Evolutionary conservation across 2,888 invertebrate species (phyloP).

Genomic region (Drosophila phalerata): DNA sequence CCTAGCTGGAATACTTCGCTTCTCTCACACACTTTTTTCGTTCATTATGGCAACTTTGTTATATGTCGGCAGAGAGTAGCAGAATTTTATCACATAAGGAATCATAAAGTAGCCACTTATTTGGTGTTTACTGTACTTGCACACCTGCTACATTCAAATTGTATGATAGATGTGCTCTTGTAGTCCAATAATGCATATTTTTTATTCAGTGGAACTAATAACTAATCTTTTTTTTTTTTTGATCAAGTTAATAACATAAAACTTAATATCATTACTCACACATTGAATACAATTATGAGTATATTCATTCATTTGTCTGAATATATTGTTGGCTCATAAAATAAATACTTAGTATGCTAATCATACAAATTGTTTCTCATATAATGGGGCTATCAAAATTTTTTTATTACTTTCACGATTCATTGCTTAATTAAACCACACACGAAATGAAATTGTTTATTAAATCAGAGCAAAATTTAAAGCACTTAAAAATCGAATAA

Average conservation of each 20-base stretch:
- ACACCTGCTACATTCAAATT: slow-evolving; percentile 4
- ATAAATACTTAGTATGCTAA: slow-evolving; percentile 22
- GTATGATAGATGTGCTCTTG: background rate
- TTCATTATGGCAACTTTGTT: background rate
- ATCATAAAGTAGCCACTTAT: background rate
- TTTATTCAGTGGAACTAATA: background rate
- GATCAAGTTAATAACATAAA: slow-evolving; percentile 11
- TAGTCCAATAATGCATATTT: background rate
- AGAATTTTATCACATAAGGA: background rate
- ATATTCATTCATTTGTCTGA: background rate
- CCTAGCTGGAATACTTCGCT: background rate
- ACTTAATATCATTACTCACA: slow-evolving; percentile 1
- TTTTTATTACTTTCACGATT: slow-evolving; percentile 12
- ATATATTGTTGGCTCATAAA: slow-evolving; percentile 3
- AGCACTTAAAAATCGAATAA: slow-evolving; percentile 9
- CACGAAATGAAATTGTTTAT: slow-evolving; percentile 8
- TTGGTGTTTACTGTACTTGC: background rate
- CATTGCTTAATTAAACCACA: slow-evolving; percentile 27
- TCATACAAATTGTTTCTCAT: slow-evolving; percentile 5
- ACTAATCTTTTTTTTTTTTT: background rate
- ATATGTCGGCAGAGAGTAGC: background rate
- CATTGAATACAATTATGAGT: background rate
- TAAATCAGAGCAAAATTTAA: background rate
- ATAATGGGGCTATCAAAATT: slow-evolving; percentile 25
- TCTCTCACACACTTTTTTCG: background rate